Evolutionary conservation across 2,797 vertebrate genomes (phyloP), one percentile per base, ranked within the genome.

Genomic region (Premnoplex brunnescens): DNA sequence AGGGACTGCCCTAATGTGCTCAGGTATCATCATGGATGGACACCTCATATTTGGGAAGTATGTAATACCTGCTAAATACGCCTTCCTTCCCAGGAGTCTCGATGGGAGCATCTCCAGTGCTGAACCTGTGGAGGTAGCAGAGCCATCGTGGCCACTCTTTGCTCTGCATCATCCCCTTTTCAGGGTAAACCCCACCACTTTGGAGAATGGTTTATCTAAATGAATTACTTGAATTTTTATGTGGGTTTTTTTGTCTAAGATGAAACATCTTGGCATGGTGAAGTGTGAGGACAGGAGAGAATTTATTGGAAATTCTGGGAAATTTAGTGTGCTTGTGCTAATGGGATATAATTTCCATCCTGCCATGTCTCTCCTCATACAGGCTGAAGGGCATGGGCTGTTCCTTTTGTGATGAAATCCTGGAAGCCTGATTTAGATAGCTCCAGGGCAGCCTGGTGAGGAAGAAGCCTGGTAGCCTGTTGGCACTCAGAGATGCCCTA

Each of bases 261-360:
- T 58, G 60, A 72, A 92, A 68, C 54, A 46, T 84, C 27, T 94
- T 82, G 84, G 64, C 75, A 3, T 27, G 27, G 60, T 52, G 19
- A 79, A 85, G 60, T 34, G 72, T 84, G 91, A 91, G 82, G 66
- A 92, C 46, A 34, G 77, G 63, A 76, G 71, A 73, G 63, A 85
- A 90, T 94, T 89, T 82, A 79, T 74, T 86, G 79, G 59, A 79
- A 89, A 59, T 81, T 56, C 18, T 44, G 78, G 62, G 85, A 51
- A 68, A 37, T n/a, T 73, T 74, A 16, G 44, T 21, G 1, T 55
- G 12, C 46, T 1, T 23, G 55, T 76, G 85, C 64, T 74, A n/a
- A 39, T 7, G 6, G 74, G 59, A 7, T 49, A 2, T 56, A 41
- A 80, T 56, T 75, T 55, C 48, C 44, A 84, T 55, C 69, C 58